Base-by-base conservation (phyloP, 2,888 invertebrate species). In the Scaptomyza caliginosa region DNA sequence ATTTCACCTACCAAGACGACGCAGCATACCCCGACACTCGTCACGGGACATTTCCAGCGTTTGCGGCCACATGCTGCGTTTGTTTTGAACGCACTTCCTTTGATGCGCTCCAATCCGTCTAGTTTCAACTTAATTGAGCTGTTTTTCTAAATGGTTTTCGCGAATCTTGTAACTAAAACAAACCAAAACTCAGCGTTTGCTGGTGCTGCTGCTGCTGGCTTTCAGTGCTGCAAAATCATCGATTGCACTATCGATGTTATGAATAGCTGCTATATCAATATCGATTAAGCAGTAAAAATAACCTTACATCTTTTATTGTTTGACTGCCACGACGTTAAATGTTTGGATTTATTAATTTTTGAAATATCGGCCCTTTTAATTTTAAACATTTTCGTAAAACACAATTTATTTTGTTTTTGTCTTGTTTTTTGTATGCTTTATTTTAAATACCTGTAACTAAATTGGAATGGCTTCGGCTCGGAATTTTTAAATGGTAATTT, bases 1-100 rank as follows among this genome's bases (percentile, higher is more conserved):
- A 67, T 71, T 72, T 71, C 75, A 88, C 89, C 84, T 89, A 96
- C 96, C 96, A 90, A 97, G 94, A 93, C 96, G 95, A 89, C 98
- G 94, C 90, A 98, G 94, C 92, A 95, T 94, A 90, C 96, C 94
- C 92, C 96, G 95, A 92, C 96, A 97, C 92, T 98, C 97, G 92
- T 97, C 97, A 90, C 95, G 94, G 86, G 95, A 95, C 94, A 97
- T 94, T 92, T 97, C 88, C 74, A 90, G 87, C 77, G 90, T 88
- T 88, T 90, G 88, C 77, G 90, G 90, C 90, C 90, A 90, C 90
- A 90, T 90, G 67, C 83, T 90, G 74, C 78, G 67, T 70, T 73
- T 66, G 48, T 59, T 55, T 57, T 65, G 46, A 67, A 65, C 81
- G 71, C 71, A 77, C 56, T 74, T 59, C 52, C 62, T 69, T 64